A percentile compares a stretch with the other conserved stretches of the same genome.
phyloP scores from a whole-genome alignment of 2,888 invertebrate species.

The Heterodera filipjevi region DNA sequence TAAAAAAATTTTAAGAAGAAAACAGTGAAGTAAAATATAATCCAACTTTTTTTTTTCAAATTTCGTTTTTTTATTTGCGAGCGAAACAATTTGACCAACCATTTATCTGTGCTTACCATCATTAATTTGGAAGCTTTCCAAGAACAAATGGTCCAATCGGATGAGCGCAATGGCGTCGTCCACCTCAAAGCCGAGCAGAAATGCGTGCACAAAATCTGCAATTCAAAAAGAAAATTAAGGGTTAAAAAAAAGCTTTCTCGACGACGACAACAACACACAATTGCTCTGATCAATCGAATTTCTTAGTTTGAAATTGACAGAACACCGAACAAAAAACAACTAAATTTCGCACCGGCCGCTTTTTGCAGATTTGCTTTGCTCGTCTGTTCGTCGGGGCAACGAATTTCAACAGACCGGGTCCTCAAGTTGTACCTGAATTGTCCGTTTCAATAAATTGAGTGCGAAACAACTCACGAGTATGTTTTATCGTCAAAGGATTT shows the following conservation, averaged over 20 bases:
- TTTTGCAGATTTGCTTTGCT: slow-evolving; percentile 80
- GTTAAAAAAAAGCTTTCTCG: too few species aligned
- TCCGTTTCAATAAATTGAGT: not conserved
- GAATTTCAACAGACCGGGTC: slow-evolving; percentile 85
- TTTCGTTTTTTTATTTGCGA: not conserved
- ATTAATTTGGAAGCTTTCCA: slow-evolving; percentile 94
- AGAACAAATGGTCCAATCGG: slow-evolving; percentile 90
- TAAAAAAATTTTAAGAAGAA: too few species aligned
- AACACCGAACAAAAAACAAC: too few species aligned
- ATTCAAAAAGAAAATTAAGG: too few species aligned
- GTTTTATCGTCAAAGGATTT: not conserved
- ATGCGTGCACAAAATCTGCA: slow-evolving; percentile 90
- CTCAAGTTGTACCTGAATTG: slow-evolving; percentile 84
- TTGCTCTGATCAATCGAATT: too few species aligned
- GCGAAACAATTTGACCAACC: not conserved
- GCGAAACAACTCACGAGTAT: not conserved
- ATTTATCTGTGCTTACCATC: too few species aligned
- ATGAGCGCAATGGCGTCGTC: slow-evolving; percentile 88
- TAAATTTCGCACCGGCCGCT: slow-evolving; percentile 75
- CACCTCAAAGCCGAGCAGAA: slow-evolving; percentile 89
- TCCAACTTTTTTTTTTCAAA: too few species aligned
- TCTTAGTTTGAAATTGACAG: too few species aligned
- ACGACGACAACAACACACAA: too few species aligned
- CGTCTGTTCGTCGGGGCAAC: slow-evolving; percentile 77
- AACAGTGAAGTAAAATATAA: too few species aligned